Conservation (phyloP, 2,797 vertebrate species). For the Pseudochirops corinnae region DNA sequence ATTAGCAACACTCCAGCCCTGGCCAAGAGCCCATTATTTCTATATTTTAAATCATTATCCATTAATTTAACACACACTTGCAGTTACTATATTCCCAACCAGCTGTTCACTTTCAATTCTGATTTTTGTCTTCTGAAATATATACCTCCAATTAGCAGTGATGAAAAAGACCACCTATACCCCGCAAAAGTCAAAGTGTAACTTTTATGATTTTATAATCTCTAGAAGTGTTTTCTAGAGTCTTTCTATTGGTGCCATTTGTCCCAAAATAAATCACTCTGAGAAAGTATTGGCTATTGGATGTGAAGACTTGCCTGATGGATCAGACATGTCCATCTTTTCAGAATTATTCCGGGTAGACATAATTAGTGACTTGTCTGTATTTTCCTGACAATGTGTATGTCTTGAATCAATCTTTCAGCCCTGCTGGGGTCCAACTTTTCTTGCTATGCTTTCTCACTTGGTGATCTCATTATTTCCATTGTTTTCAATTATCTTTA, state of each 20-base stretch:
- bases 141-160: neutral
- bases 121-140: neutral
- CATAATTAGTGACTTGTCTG: neutral
- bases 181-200: neutral
- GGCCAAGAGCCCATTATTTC: neutral
- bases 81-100: neutral
- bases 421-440: neutral
- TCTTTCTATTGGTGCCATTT: neutral
- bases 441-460: neutral
- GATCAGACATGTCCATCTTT: neutral
- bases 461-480: neutral
- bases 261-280: neutral
- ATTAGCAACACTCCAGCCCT: neutral
- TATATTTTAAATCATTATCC: slow-evolving; percentile 10
- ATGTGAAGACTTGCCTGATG: neutral
- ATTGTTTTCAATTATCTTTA: neutral
- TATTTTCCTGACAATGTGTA: neutral
- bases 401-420: neutral
- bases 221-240: neutral
- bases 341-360: neutral
- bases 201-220: neutral
- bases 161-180: neutral
- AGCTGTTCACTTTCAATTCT: neutral
- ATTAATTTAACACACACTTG: neutral
- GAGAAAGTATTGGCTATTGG: neutral